phyloP scores from a whole-genome alignment of 2,888 invertebrate genomes.

The Oscheius myriophilus region DNA sequence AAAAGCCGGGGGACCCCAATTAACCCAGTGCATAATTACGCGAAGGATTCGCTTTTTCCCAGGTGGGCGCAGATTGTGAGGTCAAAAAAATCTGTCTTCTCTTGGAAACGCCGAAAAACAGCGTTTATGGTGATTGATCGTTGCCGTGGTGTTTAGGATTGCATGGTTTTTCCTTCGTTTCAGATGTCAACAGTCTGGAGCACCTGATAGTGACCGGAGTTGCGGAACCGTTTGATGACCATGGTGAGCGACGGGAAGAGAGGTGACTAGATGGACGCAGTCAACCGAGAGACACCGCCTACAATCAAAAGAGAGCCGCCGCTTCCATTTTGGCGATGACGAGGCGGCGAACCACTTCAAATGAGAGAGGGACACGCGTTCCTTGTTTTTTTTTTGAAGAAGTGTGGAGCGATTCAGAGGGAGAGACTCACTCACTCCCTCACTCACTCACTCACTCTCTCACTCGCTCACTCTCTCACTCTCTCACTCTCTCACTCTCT shows the following conservation, averaged over 20 bases:
- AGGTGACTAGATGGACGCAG: conserved; percentile 29
- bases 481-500: conserved; percentile 18
- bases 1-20: too few relatives aligned
- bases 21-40: too few relatives aligned
- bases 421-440: conserved; percentile 32
- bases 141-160: too few relatives aligned
- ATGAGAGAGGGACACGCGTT: neutral
- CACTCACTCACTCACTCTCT: conserved; percentile 21
- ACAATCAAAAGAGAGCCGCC: conserved; percentile 30
- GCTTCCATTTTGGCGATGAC: conserved; percentile 3
- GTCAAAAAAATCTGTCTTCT: too few relatives aligned
- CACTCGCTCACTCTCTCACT: conserved; percentile 6
- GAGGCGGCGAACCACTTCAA: neutral
- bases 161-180: too few relatives aligned
- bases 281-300: conserved; percentile 24
- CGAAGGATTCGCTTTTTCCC: too few relatives aligned
- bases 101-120: too few relatives aligned
- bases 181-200: too few relatives aligned
- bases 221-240: conserved; percentile 28
- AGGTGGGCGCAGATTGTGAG: too few relatives aligned
- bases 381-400: neutral
- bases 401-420: too few relatives aligned
- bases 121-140: too few relatives aligned
- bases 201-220: conserved; percentile 18
- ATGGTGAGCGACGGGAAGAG: conserved; percentile 4